Evolutionary conservation across 2,113 vertebrate genomes (phyloP).

Genomic region (Stegostoma tigrinum): DNA sequence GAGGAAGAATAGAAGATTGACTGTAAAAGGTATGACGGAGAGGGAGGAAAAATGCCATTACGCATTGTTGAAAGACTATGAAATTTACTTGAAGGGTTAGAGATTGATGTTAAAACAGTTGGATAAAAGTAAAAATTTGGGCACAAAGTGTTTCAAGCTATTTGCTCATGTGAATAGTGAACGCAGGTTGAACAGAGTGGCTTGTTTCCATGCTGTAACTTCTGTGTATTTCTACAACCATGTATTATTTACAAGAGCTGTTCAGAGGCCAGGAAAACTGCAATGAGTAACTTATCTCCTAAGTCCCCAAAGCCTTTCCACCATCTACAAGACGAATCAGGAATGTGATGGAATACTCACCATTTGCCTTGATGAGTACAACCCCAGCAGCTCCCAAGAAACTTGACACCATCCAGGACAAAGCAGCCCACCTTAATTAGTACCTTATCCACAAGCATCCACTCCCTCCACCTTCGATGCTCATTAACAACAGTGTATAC

Average conservation of each 20-base stretch:
- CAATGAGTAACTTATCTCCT: no score
- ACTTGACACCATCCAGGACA: no score
- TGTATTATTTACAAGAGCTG: not conserved
- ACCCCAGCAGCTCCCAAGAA: no score
- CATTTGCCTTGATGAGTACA: no score
- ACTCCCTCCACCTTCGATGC: no score
- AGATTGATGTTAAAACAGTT: not conserved
- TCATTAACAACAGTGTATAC: no score
- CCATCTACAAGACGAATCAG: no score
- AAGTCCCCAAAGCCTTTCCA: no score
- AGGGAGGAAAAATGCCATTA: not conserved
- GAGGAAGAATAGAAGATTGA: not conserved
- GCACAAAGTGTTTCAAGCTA: not conserved
- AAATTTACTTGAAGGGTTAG: not conserved
- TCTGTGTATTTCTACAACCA: not conserved
- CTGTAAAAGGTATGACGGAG: not conserved
- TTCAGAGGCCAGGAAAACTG: no score
- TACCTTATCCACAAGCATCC: no score
- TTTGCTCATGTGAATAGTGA: not conserved
- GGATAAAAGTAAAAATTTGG: not conserved
- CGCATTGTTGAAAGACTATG: not conserved
- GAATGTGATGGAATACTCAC: no score
- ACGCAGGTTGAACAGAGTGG: not conserved
- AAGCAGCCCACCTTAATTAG: no score
- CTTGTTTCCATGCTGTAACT: not conserved